Evolutionary conservation across 2,113 vertebrate species (phyloP), one percentile per base, ranked within the genome.

Genomic region (Excalfactoria chinensis): DNA sequence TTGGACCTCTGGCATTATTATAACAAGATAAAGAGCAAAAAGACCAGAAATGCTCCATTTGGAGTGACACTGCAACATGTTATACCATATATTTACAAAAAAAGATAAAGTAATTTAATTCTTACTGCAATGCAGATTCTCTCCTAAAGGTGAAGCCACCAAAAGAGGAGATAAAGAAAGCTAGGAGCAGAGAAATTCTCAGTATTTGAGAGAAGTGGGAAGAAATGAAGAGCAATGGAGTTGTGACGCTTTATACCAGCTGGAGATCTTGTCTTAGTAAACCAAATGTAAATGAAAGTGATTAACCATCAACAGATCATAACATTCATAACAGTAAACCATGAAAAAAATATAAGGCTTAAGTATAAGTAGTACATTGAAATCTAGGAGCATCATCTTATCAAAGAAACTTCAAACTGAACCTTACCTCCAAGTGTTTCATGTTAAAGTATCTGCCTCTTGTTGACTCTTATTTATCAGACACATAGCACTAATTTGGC

Each of bases 21-120:
- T 76, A 92, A 95, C 60, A 84, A 96, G 87, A 92, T 85, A 93
- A 95, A 87, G 55, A 70, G 37, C 53, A 86, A 94, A 95, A 43
- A 90, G 79, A n/a, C 62, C 74, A 93, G 83, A 84, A 94, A 92
- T 46, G 17, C 9, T 89, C 55, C 68, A 80, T 21, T 90, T 35
- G 59, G 26, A 71, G 49, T 78, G 64, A 82, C 49, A 77, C 16
- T 86, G 48, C 40, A 72, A 81, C 66, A 83, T 93, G 17, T 68
- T 75, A 56, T 11, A 80, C 7, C 30, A 14, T n/a, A 37, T 71
- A 70, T 55, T 89, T 78, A 77, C 22, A n/a, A 71, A 66, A 59
- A 23, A 41, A 34, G 34, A 64, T 40, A 43, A 70, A 49, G 32
- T 58, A 48, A 70, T 59, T 71, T 55, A 49, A 68, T 58, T 22